Evolutionary conservation across 2,113 vertebrate species (phyloP), one percentile per base, ranked within the genome.

Genomic region (Menidia beryllina): DNA sequence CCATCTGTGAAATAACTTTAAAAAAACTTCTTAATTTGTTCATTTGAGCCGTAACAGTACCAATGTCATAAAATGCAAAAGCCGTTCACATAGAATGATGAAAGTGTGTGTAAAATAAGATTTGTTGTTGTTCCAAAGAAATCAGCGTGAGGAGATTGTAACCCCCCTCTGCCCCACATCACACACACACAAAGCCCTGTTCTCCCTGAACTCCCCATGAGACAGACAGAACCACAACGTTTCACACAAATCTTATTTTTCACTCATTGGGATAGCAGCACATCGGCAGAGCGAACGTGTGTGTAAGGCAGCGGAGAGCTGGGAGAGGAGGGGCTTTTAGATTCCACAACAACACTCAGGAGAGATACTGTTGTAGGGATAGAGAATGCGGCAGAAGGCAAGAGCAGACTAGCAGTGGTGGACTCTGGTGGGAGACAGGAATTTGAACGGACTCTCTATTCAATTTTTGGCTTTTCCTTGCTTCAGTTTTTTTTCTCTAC

Each of bases 311-410:
- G 82, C 53, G 26, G 7, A 4, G 55, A 52, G 69, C 6, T 9
- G 39, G 27, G 61, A 70, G 71, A 69, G 87, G 87, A 79, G 88
- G 87, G 77, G 88, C 80, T 70, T 79, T 54, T 5, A 57, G 52
- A 54, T 77, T 86, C 75, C 41, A 83, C 68, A 90, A 84, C 85
- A 88, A 73, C 63, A 38, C 27, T 14, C 66, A 66, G 43, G 26
- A 30, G 68, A 80, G 54, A 69, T 72, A 36, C 50, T 36, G 39
- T 24, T 34, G 78, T 72, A 50, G 49, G 69, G 79, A 82, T 85
- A 82, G 80, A 74, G 84, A 86, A 89, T 88, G 87, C 85, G 79
- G 79, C 86, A 89, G 89, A 67, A 77, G 72, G 68, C 81, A 71
- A 26, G 27, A 85, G 75, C 69, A 77, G 79, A 81, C 75, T 24